Percentiles rank a stretch among this genome's conserved stretches.
Conservation (phyloP, 2,888 invertebrate genomes). For the Prosapia bicincta region DNA sequence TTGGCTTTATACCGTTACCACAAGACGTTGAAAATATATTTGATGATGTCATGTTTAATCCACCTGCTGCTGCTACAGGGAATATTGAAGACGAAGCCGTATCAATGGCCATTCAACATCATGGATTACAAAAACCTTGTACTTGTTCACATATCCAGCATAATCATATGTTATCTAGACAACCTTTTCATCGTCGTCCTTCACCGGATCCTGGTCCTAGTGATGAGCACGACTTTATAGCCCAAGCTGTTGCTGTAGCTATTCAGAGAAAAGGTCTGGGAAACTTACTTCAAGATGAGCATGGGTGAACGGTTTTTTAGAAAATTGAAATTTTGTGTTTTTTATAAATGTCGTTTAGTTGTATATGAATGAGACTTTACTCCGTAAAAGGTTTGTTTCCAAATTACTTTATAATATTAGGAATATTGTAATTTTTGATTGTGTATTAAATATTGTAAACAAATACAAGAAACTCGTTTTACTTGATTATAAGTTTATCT, state of each 20-base stretch:
- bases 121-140: slow-evolving; percentile 56
- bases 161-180: neutral
- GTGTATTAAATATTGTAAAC: no score
- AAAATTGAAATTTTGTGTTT: neutral
- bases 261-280: slow-evolving; percentile 69
- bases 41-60: slow-evolving; percentile 16
- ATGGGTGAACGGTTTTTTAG: slow-evolving; percentile 1
- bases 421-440: no score
- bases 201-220: slow-evolving; percentile 17
- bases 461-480: no score
- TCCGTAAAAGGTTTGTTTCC: neutral
- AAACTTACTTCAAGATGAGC: slow-evolving; percentile 28
- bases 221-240: slow-evolving; percentile 55
- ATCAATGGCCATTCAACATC: slow-evolving; percentile 68
- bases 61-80: neutral
- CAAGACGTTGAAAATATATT: slow-evolving; percentile 34
- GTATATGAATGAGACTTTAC: neutral
- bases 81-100: slow-evolving; percentile 53
- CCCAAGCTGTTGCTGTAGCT: slow-evolving; percentile 69
- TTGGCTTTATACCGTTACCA: slow-evolving; percentile 52
- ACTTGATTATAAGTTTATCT: no score
- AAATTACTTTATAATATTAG: no score
- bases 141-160: slow-evolving; percentile 28
- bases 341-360: neutral
- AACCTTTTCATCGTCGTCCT: slow-evolving; percentile 33